Evolutionary conservation across 2,113 vertebrate species (phyloP), one percentile per base, ranked within the genome.

Genomic region (Amphiprion ocellaris): DNA sequence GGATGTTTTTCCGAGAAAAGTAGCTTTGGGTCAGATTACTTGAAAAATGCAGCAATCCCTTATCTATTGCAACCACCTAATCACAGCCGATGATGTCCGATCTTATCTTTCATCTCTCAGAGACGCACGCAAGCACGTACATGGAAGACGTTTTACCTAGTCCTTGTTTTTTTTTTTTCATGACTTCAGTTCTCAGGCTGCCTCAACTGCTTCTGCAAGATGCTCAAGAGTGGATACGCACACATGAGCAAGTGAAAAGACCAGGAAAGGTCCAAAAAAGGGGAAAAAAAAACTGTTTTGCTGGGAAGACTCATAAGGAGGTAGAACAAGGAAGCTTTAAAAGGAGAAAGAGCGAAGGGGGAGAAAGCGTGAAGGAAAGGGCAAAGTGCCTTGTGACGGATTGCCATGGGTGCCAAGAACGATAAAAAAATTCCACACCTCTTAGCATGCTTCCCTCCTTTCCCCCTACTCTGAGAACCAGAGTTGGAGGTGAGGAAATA

Each of bases 401-500:
- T 90, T 19, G 73, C 90, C 79, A 88, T 73, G 84, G 90, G 88
- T 93, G 94, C 90, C 92, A 94, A 93, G 81, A 90, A 88, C 30
- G 86, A 90, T 87, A 91, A 84, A 77, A 82, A 89, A 92, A 90
- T 85, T 88, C 86, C 88, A 93, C 89, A 92, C 88, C 89, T 92
- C 87, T 92, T 85, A 84, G 77, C 84, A 74, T 72, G 82, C 78
- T 79, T 77, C 89, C 82, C 82, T 78, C 74, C 49, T 60, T 62
- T 52, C 76, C 52, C 33, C 50, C 62, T 79, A 86, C 85, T 85
- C 79, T n/a, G 47, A 79, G 64, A 82, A 62, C 75, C 70, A 44
- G 80, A 85, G 75, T 69, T 84, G 87, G 89, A 92, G 87, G 82
- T 80, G 85, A 90, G 77, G 88, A 92, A 94, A 93, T 92, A 93